Percentiles rank a stretch among this genome's conserved stretches.
These are phyloP conservation scores for Thunnus albacares DNA, from an alignment of 2,797 vertebrate species.

Conservation along the genomic window DNA sequence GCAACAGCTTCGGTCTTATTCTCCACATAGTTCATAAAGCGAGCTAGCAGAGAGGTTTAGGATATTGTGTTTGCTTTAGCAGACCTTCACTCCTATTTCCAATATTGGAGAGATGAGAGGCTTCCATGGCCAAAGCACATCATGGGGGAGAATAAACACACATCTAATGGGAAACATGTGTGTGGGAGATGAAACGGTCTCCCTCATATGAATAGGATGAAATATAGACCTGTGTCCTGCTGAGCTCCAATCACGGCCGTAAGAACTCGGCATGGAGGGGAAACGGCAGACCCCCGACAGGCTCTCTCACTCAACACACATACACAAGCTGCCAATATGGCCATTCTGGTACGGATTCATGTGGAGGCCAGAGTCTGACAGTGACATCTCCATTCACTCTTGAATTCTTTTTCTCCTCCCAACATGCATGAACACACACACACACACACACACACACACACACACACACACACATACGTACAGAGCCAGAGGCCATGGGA, in stretches of 20 bases:
- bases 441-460: constrained; percentile 53
- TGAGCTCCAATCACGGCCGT: constrained; percentile 73
- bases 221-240: constrained; percentile 80
- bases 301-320: constrained; percentile 65
- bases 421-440: constrained; percentile 73
- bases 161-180: constrained; percentile 84
- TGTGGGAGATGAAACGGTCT: constrained; percentile 83
- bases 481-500: constrained; percentile 77
- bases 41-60: constrained; percentile 55
- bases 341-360: constrained; percentile 78
- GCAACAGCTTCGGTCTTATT: constrained; percentile 27
- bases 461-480: constrained; percentile 34
- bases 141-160: constrained; percentile 86
- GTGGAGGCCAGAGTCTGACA: constrained; percentile 82
- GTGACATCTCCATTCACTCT: constrained; percentile 87
- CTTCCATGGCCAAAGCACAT: constrained; percentile 79
- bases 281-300: constrained; percentile 70
- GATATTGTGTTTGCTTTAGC: constrained; percentile 82
- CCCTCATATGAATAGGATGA: constrained; percentile 78
- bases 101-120: constrained; percentile 84
- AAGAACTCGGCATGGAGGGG: constrained; percentile 75
- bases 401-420: constrained; percentile 77
- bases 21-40: constrained; percentile 69
- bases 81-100: constrained; percentile 77
- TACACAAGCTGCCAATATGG: constrained; percentile 81